Evolutionary conservation across 2,797 vertebrate genomes (phyloP), one percentile per base, ranked within the genome.

Genomic region (Muscicapa striata): DNA sequence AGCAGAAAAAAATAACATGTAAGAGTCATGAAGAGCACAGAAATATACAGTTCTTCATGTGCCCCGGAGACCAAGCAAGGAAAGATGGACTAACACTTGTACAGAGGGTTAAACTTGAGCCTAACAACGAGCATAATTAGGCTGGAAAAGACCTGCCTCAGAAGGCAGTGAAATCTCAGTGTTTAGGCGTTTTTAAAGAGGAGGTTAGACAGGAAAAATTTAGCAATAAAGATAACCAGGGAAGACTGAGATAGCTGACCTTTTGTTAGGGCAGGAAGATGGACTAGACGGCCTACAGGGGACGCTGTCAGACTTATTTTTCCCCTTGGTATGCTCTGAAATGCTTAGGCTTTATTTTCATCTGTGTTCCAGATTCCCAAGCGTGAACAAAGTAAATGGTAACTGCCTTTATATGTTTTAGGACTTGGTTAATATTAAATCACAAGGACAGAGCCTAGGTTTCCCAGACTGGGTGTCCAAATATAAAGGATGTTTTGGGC

Each of bases 241-340:
- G 3, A 79, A 67, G 29, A 17, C 14, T 48, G 70, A 63, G 27
- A 48, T 4, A 80, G 5, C 40, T 27, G 38, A 21, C 54, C 16
- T 51, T 84, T 64, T 55, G 20, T 64, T 61, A 45, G 26, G 36
- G 26, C 9, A 63, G 45, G 32, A 80, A 49, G 18, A 83, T 48
- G 9, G 30, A 49, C 23, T 62, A 84, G 26, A 32, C 70, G 38
- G 61, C 49, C 61, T 80, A 54, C 27, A 88, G 61, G 89, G 54
- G 72, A 94, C 19, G 55, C 89, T 90, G 30, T 87, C 62, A 90
- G 81, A 72, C 55, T 74, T 85, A 26, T 22, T 54, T 84, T 94
- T 82, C 15, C 18, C 54, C 26, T 77, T 49, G 26, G 41, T 13
- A 9, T 5, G 26, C 3, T 55, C 40, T 67, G 34, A 70, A 72